Conservation (phyloP, 2,113 vertebrate species). For the Dunckerocampus dactyliophorus region DNA sequence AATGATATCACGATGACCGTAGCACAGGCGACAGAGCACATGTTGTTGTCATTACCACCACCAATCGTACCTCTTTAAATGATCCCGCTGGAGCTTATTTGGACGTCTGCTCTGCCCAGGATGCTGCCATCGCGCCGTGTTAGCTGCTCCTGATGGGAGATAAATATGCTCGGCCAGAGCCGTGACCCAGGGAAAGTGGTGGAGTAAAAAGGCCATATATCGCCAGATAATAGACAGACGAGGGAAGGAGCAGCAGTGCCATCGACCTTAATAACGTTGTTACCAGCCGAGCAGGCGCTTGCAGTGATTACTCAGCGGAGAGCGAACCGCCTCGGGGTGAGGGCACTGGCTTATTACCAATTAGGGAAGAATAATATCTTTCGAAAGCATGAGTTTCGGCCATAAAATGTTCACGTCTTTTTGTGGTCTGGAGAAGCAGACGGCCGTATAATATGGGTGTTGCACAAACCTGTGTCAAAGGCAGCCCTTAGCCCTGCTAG, state of each 20-base stretch:
- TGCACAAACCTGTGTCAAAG: slow-evolving; percentile 6
- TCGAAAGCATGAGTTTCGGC: slow-evolving; percentile 47
- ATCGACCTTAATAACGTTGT: slow-evolving; percentile 54
- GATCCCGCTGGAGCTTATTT: slow-evolving; percentile 40
- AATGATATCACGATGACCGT: not conserved
- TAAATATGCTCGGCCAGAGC: slow-evolving; percentile 30
- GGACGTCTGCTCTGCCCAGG: slow-evolving; percentile 12
- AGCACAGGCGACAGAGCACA: slow-evolving; percentile 12
- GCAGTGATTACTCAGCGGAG: slow-evolving; percentile 65
- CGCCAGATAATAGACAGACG: slow-evolving; percentile 57
- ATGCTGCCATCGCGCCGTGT: slow-evolving; percentile 23
- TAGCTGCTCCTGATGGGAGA: slow-evolving; percentile 10
- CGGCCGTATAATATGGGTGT: not conserved
- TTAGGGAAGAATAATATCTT: slow-evolving; percentile 72
- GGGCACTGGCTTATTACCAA: slow-evolving; percentile 65
- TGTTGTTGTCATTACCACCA: slow-evolving; percentile 14
- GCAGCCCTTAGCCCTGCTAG: slow-evolving; percentile 39
- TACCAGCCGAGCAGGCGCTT: slow-evolving; percentile 50
- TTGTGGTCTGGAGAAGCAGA: slow-evolving; percentile 22
- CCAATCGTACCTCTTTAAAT: slow-evolving; percentile 21
- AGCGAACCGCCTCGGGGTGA: slow-evolving; percentile 57
- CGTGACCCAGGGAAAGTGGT: slow-evolving; percentile 17
- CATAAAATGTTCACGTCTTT: slow-evolving; percentile 52
- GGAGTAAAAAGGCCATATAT: slow-evolving; percentile 43
- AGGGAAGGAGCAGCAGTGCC: slow-evolving; percentile 41